Evolutionary conservation across 1,140 invertebrate genomes (phyloP), one percentile per base, ranked within the genome.

Genomic region (Melanaphis sacchari): DNA sequence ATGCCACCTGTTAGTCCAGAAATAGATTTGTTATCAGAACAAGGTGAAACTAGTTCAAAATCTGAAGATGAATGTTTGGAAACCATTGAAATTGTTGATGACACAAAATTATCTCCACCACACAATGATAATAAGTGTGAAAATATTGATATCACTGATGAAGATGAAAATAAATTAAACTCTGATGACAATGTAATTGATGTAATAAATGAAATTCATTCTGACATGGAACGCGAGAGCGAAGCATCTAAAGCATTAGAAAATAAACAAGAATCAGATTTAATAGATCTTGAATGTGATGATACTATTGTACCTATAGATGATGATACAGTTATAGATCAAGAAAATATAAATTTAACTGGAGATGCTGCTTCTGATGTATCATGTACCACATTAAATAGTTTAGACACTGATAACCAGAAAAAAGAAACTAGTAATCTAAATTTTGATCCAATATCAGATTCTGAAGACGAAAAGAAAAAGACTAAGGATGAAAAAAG

Each of bases 31-130:
- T 26, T 66, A 90, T 54, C 85, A 36, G 90, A 94, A 82, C 87
- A 82, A 43, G 43, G 40, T 76, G 87, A 76, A 89, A 94, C 59
- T 52, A 82, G 66, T 59, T 24, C 36, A 24, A 91, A 91, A 66
- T 85, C 92, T 66, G 95, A 96, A 94, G 96, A 96, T 8, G 96
- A 96, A 94, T 96, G 96, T 41, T 95, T 46, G 7, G 90, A 81
- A 93, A 84, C 52, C 6, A 85, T 40, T 85, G 43, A 38, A 81
- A 31, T 96, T 15, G 95, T 96, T 24, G 94, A 94, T 52, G 95
- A 95, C 90, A 94, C 95, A 40, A 95, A 94, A 76, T 94, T 94
- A 66, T 95, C 59, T n/a, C 4, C 95, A 88, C 95, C 95, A 46
- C 95, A 96, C 40, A 95, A 95, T 31, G 95, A 95, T 36, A 95